phyloP scores from a whole-genome alignment of 2,797 vertebrate genomes.

The Vipera ursinii region DNA sequence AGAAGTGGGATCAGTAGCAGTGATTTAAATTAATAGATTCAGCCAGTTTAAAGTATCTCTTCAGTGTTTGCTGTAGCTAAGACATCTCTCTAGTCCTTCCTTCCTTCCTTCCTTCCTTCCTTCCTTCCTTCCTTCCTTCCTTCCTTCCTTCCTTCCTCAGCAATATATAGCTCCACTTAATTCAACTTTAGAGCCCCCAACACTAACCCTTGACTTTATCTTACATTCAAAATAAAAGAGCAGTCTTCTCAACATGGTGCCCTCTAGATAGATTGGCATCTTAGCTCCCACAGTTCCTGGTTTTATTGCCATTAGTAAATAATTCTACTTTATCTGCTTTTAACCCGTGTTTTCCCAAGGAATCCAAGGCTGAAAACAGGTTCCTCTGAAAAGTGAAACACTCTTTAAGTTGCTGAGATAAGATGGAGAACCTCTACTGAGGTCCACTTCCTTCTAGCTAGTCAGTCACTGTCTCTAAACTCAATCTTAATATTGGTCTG shows the following conservation, averaged over 20 bases:
- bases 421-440: not conserved
- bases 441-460: not conserved
- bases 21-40: conserved; percentile 88
- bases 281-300: conserved; percentile 22
- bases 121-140: not conserved
- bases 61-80: conserved; percentile 80
- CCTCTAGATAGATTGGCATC: not conserved
- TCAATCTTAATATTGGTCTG: not conserved
- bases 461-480: not conserved
- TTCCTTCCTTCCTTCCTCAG: not conserved
- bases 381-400: not conserved
- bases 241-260: not conserved
- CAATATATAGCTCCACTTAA: not conserved
- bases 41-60: conserved; percentile 88
- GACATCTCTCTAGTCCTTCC: conserved; percentile 65
- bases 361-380: not conserved
- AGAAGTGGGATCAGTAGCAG: conserved; percentile 83
- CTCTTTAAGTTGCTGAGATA: not conserved
- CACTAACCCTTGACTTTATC: not conserved
- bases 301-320: not conserved
- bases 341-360: not conserved
- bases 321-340: not conserved
- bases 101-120: not conserved
- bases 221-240: not conserved
- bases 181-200: not conserved